Base-by-base conservation (phyloP, 2,888 invertebrate species). In the Diadegma fenestrale region DNA sequence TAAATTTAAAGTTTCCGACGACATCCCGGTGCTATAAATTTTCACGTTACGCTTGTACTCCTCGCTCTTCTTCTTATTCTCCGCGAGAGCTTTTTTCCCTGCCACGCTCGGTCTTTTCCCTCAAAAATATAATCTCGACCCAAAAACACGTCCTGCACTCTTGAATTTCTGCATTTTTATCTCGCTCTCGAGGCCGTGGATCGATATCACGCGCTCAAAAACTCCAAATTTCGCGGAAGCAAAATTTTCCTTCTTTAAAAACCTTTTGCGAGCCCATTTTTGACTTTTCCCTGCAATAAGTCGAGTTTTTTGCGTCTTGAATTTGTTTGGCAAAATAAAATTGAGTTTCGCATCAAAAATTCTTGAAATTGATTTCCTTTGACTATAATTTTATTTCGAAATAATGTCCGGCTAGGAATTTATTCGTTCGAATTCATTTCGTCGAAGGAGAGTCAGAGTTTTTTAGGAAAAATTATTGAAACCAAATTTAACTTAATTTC, bases 1-100 rank as follows among this genome's bases (percentile, higher is more conserved):
- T 91, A 91, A 93, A 93, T 93, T 93, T 93, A 93, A 93, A 91
- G 92, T 92, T 93, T 93, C 92, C 92, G 92, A 89, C 92, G 91
- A 91, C 92, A 90, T 90, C 88, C 89, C 90, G 87, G 68, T 85
- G 88, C 90, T 90, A 92, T 92, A 91, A 92, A 91, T 92, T 91
- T 91, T 88, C 89, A 86, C 90, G 87, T 90, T 88, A 88, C 85
- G 80, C 86, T 82, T 78, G 58, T 77, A 45, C 72, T 63, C 63
- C 71, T 76, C 45, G 45, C 58, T 58, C 58, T 58, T 58, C 76
- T 82, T 75, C 79, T 79, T 80, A 80, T 54, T 10, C 48, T 37
- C 7, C 10, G 8, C 19, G 8, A 8, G n/a, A 41, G 58, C 48
- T 58, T 63, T 48, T 80, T 76, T 79, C 12, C 37, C 26, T 19